Base-by-base conservation (phyloP, 2,113 vertebrate genomes). In the Eretmochelys imbricata region DNA sequence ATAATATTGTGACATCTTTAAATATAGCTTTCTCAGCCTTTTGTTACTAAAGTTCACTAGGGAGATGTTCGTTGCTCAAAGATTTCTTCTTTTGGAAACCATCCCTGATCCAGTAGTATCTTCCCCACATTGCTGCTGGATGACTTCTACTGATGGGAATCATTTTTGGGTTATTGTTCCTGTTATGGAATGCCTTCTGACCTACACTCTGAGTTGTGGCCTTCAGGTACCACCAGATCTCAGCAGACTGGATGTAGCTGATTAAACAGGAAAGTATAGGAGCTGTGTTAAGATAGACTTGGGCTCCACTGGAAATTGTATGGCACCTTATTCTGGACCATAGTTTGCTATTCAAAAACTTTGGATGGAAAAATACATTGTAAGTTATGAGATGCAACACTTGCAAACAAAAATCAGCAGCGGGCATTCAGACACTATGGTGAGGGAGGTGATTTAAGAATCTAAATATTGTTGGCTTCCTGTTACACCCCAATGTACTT, bases 311-410 rank as follows among this genome's bases (percentile, higher is more conserved):
- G 38, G 35, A 22, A 72, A 38, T 72, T 38, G n/a, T 22, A 38
- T 72, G n/a, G 17, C 65, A 38, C n/a, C 65, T 72, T 38, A 35
- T 72, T 72, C 35, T 72, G n/a, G 14, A 72, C 35, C 65, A n/a
- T 38, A 38, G 3, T 57, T 88, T 1, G 0, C n/a, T 12, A 3
- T 20, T 93, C 46, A 80, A 54, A 54, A 86, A 82, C 0, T 13
- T 75, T 1, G 0, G 0, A 49, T 79, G 2, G 4, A n/a, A 72
- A 72, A 20, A 38, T 2, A 5, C 72, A 80, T 24, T 16, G 35
- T 8, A 24, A 54, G 20, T 25, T 54, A 6, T 54, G 51, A 38
- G 20, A 38, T 82, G n/a, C 12, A 81, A 53, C 35, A 38, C 22
- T 81, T 81, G n/a, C n/a, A 62, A 89, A 35, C 17, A 12, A 38